Base-by-base conservation (phyloP, 2,888 invertebrate genomes). In the Dascillus cervinus region DNA sequence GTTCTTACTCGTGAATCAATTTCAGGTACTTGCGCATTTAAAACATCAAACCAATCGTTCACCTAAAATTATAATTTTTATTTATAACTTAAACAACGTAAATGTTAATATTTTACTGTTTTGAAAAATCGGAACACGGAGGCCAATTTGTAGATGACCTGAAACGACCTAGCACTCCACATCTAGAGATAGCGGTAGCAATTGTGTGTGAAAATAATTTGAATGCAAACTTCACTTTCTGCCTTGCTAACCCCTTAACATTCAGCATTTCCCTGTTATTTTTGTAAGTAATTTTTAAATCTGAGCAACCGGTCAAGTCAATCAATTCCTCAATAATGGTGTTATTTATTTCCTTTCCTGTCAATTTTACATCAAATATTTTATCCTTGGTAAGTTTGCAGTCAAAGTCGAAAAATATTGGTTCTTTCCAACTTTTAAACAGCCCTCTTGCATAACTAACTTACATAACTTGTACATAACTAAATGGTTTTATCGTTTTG, bases 191-290 rank as follows among this genome's bases (percentile, higher is more conserved):
- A 5, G 41, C 46, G 3, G 11, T 27, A 4, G 46, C 39, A 22
- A 41, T 32, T 4, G 46, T 46, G 21, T 47, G 41, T 3, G 48
- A 43, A 43, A 51, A 48, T 5, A 48, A 14, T 41, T 50, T 46
- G 3, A 44, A 37, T 3, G 47, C 41, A 22, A 29, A 37, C 42
- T 39, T 45, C 3, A 40, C 44, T 32, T 40, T 42, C 15, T 42
- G 40, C 8, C 37, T 10, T 23, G 20, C 11, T 11, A 22, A 13
- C 3, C 28, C 25, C 11, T 28, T 19, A 4, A 37, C 37, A 13
- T 15, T 26, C 5, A 34, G n/a, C 20, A 9, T 24, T 8, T 31
- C 44, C 3, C 13, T 15, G 4, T 44, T 37, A 23, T 41, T 39
- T 9, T 43, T 46, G 26, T 49, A 39, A 4, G 45, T 34, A 36